Conservation (phyloP, 2,113 vertebrate genomes). For the Pantherophis guttatus region DNA sequence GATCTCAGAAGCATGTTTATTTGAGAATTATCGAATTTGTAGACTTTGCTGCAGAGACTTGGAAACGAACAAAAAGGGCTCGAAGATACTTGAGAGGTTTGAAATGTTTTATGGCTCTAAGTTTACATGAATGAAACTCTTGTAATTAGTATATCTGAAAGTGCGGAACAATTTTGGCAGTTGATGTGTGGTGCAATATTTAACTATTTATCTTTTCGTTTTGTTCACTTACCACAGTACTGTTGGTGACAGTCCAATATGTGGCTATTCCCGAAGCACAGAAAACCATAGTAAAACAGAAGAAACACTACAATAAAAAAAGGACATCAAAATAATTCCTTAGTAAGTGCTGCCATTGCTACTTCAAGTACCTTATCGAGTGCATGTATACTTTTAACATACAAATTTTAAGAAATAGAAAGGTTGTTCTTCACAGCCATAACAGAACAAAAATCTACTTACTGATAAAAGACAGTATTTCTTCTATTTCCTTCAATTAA, state of each 20-base stretch:
- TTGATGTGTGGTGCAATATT: not conserved
- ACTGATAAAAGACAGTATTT: not conserved
- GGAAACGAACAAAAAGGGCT: not conserved
- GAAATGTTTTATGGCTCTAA: not conserved
- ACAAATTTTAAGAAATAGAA: not conserved
- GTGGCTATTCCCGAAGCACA: conserved; percentile 54
- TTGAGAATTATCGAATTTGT: not conserved
- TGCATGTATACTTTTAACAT: not conserved
- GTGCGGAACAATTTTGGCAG: not conserved
- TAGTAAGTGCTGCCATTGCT: not conserved
- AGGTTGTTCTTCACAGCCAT: not conserved
- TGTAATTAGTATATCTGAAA: not conserved
- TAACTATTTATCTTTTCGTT: not conserved
- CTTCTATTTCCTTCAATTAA: not conserved
- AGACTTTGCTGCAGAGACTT: not conserved
- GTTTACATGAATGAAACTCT: rapidly evolving
- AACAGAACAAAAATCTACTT: not conserved
- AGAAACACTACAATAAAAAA: conserved; percentile 62
- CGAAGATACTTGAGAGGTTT: not conserved
- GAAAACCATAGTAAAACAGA: conserved; percentile 70
- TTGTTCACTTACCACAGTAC: conserved; percentile 59
- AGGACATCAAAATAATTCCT: conserved; percentile 25
- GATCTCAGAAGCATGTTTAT: not conserved
- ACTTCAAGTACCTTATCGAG: not conserved
- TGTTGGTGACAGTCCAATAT: conserved; percentile 60